Conservation (phyloP, 2,113 vertebrate species). For the human (Homo sapiens) region DNA sequence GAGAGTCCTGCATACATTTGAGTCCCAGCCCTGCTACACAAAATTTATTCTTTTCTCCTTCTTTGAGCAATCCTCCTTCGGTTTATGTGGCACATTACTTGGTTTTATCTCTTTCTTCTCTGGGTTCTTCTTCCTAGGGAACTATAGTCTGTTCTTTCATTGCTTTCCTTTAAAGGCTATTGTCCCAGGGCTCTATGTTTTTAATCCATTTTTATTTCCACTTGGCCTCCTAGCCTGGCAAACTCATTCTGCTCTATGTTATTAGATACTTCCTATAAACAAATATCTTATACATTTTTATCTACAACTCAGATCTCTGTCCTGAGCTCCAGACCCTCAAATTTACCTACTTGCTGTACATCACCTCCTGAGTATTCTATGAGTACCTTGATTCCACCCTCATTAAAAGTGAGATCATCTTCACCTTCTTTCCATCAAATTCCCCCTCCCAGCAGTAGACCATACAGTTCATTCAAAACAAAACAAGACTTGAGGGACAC, state of each 20-base stretch:
- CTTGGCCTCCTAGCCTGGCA: not conserved
- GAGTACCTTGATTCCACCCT: not conserved
- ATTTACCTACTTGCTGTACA: not conserved
- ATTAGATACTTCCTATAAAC: not conserved
- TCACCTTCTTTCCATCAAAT: not conserved
- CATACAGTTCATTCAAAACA: not conserved
- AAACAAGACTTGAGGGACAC: not conserved
- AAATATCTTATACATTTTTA: not conserved
- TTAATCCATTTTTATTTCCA: not conserved
- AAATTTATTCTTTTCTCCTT: not conserved
- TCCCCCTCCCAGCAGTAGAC: not conserved
- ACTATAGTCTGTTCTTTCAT: not conserved
- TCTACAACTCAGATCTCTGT: not conserved
- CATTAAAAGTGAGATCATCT: not conserved
- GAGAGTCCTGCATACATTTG: not conserved
- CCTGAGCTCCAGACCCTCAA: not conserved
- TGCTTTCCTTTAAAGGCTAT: not conserved
- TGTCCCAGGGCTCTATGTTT: not conserved
- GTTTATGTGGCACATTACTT: not conserved
- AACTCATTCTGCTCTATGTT: not conserved
- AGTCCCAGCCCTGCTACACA: not conserved
- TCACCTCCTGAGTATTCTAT: not conserved
- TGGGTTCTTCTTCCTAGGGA: not conserved
- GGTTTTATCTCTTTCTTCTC: not conserved
- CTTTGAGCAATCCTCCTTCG: not conserved